Percentiles rank a stretch among this genome's conserved stretches.
Conservation (phyloP, 2,113 vertebrate species). For the Eclectus roratus region DNA sequence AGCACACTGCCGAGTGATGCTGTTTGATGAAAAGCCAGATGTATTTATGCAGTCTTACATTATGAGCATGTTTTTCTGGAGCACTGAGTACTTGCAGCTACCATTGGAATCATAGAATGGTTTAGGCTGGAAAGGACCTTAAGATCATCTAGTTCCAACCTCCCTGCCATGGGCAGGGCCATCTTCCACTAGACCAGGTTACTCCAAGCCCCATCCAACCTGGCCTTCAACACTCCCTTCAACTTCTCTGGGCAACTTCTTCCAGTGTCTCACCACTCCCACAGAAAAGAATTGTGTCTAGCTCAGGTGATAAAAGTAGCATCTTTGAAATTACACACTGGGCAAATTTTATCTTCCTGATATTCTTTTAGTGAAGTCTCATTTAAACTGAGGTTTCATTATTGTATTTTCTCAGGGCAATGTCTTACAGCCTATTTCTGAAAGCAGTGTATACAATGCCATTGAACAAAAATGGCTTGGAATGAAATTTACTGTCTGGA, state of each 20-base stretch:
- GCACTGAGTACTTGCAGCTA: not conserved
- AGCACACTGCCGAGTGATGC: not conserved
- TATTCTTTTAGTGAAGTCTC: not conserved
- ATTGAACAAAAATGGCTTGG: not conserved
- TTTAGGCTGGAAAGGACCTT: not conserved
- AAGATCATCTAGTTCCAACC: not conserved
- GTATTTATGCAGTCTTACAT: not conserved
- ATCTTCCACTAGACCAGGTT: not conserved
- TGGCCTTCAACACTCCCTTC: not conserved
- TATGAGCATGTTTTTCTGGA: not conserved
- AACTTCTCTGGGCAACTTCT: not conserved
- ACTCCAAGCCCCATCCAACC: not conserved
- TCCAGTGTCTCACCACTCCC: not conserved
- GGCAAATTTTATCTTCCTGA: not conserved
- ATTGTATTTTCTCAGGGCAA: not conserved
- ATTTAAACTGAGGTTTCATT: not conserved
- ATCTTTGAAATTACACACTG: not conserved
- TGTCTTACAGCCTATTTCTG: not conserved
- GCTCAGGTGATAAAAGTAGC: not conserved
- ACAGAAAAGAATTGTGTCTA: not conserved
- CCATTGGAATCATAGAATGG: not conserved
- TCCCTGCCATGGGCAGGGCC: not conserved
- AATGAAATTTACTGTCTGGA: not conserved
- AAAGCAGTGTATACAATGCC: not conserved
- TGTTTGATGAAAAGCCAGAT: conserved; percentile 7